Evolutionary conservation across 2,888 invertebrate genomes (phyloP).

Genomic region (Pocota personata): DNA sequence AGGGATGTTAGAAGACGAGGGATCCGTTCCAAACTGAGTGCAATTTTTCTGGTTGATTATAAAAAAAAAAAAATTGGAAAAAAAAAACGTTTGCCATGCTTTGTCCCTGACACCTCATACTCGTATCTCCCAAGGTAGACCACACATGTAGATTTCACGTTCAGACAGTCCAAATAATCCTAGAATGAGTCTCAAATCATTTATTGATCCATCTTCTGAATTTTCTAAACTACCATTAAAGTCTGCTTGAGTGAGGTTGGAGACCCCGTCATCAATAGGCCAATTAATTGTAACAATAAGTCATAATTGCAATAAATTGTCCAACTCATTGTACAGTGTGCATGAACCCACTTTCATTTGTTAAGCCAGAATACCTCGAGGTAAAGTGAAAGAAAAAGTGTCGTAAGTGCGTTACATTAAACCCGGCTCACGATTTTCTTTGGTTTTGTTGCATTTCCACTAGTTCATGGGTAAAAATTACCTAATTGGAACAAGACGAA

Average conservation of each 20-base stretch:
- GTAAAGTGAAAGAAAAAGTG: background rate
- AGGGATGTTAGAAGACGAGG: too few species aligned
- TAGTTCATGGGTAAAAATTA: slow-evolving; percentile 17
- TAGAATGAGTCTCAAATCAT: too few species aligned
- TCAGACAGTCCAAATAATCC: too few species aligned
- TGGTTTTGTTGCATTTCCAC: background rate
- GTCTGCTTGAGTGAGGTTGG: background rate
- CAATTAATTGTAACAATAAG: background rate
- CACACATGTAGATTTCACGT: too few species aligned
- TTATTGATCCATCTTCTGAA: too few species aligned
- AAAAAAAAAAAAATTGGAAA: too few species aligned
- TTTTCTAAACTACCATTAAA: too few species aligned
- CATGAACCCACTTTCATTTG: background rate
- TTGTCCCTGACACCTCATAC: too few species aligned
- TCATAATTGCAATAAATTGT: background rate
- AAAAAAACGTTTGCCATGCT: too few species aligned
- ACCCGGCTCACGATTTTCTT: background rate
- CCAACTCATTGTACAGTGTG: background rate
- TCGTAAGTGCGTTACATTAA: background rate
- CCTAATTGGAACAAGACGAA: slow-evolving; percentile 27
- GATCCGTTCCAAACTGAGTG: too few species aligned
- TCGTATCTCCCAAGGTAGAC: too few species aligned
- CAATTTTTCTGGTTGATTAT: too few species aligned
- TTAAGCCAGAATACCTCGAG: background rate
- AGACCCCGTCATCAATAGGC: background rate